Evolutionary conservation across 2,797 vertebrate genomes (phyloP).

Genomic region (Somateria mollissima): DNA sequence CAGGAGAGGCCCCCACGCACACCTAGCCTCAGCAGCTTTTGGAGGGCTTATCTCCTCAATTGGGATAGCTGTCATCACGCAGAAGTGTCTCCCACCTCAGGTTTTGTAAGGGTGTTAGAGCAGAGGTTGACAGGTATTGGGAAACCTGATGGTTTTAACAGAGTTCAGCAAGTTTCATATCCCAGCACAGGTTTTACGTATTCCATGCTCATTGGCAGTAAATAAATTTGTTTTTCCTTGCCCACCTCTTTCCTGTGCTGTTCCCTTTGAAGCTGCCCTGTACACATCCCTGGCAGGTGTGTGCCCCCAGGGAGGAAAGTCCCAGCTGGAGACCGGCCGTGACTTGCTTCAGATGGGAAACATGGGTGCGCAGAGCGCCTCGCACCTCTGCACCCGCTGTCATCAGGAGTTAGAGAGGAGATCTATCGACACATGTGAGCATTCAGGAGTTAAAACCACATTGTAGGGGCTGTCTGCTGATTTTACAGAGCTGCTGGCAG

Average conservation of each 20-base stretch:
- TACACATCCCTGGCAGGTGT: background rate
- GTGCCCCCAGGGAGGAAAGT: background rate
- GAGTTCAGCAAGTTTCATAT: background rate
- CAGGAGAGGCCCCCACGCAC: background rate
- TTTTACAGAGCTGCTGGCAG: constrained; percentile 69
- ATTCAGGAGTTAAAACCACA: constrained; percentile 30
- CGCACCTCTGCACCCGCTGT: background rate
- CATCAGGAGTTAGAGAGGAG: background rate
- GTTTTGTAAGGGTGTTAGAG: background rate
- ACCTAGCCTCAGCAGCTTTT: background rate
- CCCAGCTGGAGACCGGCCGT: background rate
- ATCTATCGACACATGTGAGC: background rate
- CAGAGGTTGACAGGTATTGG: background rate
- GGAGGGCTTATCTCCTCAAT: background rate
- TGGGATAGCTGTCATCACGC: background rate
- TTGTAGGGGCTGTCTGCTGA: constrained; percentile 34
- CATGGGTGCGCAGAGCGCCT: background rate
- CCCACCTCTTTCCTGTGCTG: background rate
- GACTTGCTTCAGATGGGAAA: background rate
- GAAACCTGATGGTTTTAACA: constrained; percentile 29
- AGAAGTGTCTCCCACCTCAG: background rate
- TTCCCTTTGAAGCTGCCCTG: background rate
- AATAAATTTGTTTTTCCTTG: background rate
- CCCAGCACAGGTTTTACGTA: background rate
- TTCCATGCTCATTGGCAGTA: background rate